Evolutionary conservation across 1,140 invertebrate genomes (phyloP).

Genomic region (Ridgeia piscesae): DNA sequence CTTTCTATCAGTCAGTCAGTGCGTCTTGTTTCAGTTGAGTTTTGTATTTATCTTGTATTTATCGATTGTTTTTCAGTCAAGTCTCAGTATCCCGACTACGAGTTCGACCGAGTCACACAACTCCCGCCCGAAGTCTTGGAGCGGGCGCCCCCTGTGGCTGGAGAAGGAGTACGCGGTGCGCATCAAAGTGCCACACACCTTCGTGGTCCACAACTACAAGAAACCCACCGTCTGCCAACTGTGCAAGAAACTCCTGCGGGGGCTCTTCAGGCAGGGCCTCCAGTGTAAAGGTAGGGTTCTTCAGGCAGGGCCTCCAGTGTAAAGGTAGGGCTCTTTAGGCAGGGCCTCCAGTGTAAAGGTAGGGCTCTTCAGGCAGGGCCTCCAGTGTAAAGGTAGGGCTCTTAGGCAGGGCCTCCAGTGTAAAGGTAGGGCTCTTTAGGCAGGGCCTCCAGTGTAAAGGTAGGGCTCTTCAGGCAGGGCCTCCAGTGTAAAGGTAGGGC

Average conservation of each 20-base stretch:
- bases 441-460: no score
- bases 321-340: constrained; percentile 74
- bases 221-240: constrained; percentile 92
- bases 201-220: constrained; percentile 78
- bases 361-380: no score
- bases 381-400: no score
- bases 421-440: no score
- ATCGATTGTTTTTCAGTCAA: not conserved
- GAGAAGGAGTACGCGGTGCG: constrained; percentile 71
- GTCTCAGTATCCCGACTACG: not conserved
- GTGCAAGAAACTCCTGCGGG: constrained; percentile 93
- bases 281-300: constrained; percentile 84
- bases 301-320: constrained; percentile 66
- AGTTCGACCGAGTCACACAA: constrained; percentile 32
- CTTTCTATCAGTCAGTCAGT: not conserved
- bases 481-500: no score
- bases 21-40: not conserved
- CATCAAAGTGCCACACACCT: constrained; percentile 82
- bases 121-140: constrained; percentile 72
- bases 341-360: no score
- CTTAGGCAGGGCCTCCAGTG: no score
- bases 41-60: not conserved
- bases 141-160: constrained; percentile 70
- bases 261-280: constrained; percentile 93
- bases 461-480: no score